phyloP scores from a whole-genome alignment of 1,140 invertebrate genomes.

The Drosophila paulistorum region DNA sequence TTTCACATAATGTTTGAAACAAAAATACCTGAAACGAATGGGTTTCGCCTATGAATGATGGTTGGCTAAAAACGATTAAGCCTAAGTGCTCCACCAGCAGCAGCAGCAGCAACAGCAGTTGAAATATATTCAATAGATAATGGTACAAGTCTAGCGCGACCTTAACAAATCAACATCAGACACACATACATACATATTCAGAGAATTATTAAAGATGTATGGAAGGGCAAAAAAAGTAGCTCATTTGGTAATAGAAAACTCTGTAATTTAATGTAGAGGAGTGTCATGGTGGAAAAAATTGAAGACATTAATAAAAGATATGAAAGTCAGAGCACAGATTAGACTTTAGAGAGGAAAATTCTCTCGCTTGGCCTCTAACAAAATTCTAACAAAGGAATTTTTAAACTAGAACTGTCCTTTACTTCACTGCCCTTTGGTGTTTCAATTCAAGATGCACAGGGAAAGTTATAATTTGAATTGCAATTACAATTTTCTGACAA shows the following conservation, averaged over 20 bases:
- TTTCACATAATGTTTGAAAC: slow-evolving; percentile 43
- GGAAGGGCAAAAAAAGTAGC: not conserved
- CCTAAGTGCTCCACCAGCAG: slow-evolving; percentile 30
- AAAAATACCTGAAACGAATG: slow-evolving; percentile 39
- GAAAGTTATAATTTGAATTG: no score
- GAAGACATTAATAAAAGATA: no score
- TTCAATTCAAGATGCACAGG: no score
- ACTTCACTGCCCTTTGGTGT: no score
- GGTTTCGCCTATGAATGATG: slow-evolving; percentile 7
- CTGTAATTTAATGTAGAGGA: no score
- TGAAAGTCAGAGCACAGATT: no score
- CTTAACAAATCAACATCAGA: slow-evolving; percentile 29
- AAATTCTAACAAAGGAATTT: no score
- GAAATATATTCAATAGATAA: slow-evolving; percentile 32
- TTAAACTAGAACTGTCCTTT: no score
- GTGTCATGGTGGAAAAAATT: no score
- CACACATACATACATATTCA: not conserved
- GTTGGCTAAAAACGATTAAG: slow-evolving; percentile 44
- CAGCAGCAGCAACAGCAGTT: slow-evolving; percentile 12
- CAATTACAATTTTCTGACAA: no score
- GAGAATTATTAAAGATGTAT: not conserved
- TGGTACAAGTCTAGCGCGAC: slow-evolving; percentile 20
- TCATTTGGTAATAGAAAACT: not conserved
- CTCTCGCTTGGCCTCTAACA: no score
- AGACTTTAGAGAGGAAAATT: no score